Conservation (phyloP, 2,888 invertebrate genomes). For the Meteorus colon region DNA sequence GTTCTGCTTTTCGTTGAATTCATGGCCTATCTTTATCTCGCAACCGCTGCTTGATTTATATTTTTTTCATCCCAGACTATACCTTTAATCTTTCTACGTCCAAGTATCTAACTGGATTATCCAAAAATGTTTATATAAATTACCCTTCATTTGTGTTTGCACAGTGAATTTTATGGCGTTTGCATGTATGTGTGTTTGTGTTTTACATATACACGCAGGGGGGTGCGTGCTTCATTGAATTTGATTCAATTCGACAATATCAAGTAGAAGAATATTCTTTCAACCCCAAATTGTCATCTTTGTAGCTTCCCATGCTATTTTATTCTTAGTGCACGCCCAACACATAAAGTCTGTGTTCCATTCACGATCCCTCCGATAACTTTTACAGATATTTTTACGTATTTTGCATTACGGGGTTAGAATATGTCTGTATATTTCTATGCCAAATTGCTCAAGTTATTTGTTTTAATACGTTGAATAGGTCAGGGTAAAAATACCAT, state of each 20-base stretch:
- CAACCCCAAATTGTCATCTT: background rate
- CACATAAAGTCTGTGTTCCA: too few species aligned
- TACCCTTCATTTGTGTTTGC: constrained; percentile 9
- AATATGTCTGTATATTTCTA: too few species aligned
- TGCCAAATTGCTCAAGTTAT: too few species aligned
- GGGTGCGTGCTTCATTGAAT: background rate
- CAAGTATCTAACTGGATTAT: constrained; percentile 22
- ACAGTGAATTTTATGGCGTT: background rate
- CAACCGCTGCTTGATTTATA: constrained; percentile 39
- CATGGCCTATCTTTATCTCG: constrained; percentile 43
- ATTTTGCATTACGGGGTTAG: too few species aligned
- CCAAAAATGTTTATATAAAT: constrained; percentile 21
- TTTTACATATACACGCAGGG: background rate
- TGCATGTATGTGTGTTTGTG: background rate
- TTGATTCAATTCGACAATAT: background rate
- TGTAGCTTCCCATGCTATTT: background rate
- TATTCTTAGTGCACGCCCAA: background rate
- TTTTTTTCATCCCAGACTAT: background rate
- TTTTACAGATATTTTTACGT: too few species aligned
- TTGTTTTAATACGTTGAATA: background rate
- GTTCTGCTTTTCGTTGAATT: constrained; percentile 36
- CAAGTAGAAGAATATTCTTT: background rate
- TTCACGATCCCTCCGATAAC: too few species aligned
- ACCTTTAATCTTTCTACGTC: background rate
- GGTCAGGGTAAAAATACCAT: background rate